Evolutionary conservation across 2,888 invertebrate genomes (phyloP).

Genomic region (Cosmia trapezina): DNA sequence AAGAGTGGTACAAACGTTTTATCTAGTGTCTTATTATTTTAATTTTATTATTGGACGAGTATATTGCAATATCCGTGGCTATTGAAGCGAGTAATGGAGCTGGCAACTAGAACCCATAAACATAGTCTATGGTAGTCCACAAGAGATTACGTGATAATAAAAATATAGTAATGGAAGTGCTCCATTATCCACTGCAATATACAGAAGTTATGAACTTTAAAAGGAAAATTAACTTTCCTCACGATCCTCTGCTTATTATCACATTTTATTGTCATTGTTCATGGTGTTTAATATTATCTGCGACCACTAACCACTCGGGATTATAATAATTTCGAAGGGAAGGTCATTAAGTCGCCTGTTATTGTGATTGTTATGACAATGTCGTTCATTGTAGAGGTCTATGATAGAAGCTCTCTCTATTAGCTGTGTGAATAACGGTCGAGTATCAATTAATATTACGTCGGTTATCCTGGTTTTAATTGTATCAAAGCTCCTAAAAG

Average conservation of each 20-base stretch:
- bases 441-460: constrained; percentile 36
- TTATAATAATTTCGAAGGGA: constrained; percentile 30
- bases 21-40: neutral
- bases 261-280: constrained; percentile 39
- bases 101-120: constrained; percentile 28
- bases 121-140: constrained; percentile 18
- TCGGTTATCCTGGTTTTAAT: constrained; percentile 11
- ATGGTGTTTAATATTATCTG: constrained; percentile 42
- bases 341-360: constrained; percentile 32
- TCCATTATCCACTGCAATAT: constrained; percentile 47
- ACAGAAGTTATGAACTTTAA: constrained; percentile 51
- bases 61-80: neutral
- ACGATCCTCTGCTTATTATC: constrained; percentile 36
- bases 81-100: constrained; percentile 23
- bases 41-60: neutral
- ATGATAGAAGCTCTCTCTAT: constrained; percentile 30
- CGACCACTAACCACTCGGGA: constrained; percentile 23
- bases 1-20: neutral
- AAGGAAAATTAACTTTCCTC: constrained; percentile 45
- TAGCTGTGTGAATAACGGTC: constrained; percentile 30
- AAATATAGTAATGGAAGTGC: constrained; percentile 32
- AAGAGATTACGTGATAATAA: constrained; percentile 43
- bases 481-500: neutral
- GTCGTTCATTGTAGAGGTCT: constrained; percentile 29
- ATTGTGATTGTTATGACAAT: constrained; percentile 53